These are phyloP conservation scores for Halictus rubicundus DNA, from an alignment of 1,140 invertebrate genomes.

Conservation along the genomic window DNA sequence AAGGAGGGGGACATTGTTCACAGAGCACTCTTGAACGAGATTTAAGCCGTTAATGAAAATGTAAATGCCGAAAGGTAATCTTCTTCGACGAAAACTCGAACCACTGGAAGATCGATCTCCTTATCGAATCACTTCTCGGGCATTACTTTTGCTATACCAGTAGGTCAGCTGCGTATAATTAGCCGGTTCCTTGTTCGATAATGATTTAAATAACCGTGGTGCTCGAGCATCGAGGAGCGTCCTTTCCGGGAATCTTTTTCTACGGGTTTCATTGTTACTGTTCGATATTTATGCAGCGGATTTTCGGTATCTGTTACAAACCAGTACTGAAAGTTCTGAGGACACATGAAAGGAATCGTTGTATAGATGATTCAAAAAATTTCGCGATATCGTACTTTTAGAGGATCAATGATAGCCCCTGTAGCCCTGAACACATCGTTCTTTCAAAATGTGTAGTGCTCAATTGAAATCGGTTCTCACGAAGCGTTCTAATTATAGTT, in stretches of 20 bases:
- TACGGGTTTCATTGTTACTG: neutral
- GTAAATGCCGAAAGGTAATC: slow-evolving; percentile 55
- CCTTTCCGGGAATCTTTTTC: neutral
- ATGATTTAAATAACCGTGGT: neutral
- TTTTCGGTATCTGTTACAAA: neutral
- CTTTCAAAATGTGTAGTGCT: no score
- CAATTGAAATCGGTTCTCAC: no score
- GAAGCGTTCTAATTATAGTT: no score
- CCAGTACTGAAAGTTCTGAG: no score
- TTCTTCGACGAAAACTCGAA: neutral
- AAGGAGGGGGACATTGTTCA: slow-evolving; percentile 6
- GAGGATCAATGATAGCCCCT: no score
- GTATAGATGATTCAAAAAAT: no score
- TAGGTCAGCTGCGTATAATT: slow-evolving; percentile 5
- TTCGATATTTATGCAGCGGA: neutral
- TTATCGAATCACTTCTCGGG: neutral
- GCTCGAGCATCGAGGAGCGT: neutral
- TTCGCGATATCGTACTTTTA: no score
- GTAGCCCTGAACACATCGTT: no score
- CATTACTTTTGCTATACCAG: neutral
- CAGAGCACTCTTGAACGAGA: slow-evolving; percentile 23
- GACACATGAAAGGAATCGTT: no score
- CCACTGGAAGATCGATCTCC: slow-evolving; percentile 39
- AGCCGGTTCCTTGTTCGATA: neutral
- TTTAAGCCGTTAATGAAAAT: slow-evolving; percentile 62